Base-by-base conservation (phyloP, 1,140 invertebrate species). In the Diachasmimorpha longicaudata region DNA sequence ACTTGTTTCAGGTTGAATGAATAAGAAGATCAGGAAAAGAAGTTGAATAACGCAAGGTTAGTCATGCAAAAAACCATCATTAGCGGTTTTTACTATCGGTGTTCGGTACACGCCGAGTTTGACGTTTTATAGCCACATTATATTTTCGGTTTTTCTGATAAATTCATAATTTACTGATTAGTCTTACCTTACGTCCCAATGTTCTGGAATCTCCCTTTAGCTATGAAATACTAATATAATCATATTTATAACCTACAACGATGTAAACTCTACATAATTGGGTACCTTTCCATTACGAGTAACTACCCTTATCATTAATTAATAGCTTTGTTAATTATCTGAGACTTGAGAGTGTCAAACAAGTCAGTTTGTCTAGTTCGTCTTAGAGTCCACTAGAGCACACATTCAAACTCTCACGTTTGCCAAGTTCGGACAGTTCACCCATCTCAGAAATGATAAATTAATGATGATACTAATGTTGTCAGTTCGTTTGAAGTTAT, bases 211-310 rank as follows among this genome's bases (percentile, higher is more conserved):
- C 16, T 19, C 48, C 46, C 5, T 19, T 16, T 52, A 52, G n/a
- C 48, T 52, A 19, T 52, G 5, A 16, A 52, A 2, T 52, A 52
- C 9, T n/a, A 52, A 19, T 16, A 52, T 19, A 52, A 52, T 52
- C 6, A 52, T 52, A 10, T 52, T 52, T 16, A 16, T 16, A 19
- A 52, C 19, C 13, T 42, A 10, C 48, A 46, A 46, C 11, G 3
- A 46, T n/a, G 10, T 46, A 46, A 46, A 52, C 21, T 48, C 13
- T 23, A 44, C n/a, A 58, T 44, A 13, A 73, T 73, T 71, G 23
- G 44, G 69, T 71, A 71, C 69, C 69, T 71, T 71, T 39, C 69
- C 39, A 46, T 71, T 21, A 21, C n/a, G 36, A 70, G 44, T 46
- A 8, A 19, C 21, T 44, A 70, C 39, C 42, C n/a, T 8, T 48